Evolutionary conservation across 2,797 vertebrate species (phyloP).

Genomic region (Aldrovandia affinis): DNA sequence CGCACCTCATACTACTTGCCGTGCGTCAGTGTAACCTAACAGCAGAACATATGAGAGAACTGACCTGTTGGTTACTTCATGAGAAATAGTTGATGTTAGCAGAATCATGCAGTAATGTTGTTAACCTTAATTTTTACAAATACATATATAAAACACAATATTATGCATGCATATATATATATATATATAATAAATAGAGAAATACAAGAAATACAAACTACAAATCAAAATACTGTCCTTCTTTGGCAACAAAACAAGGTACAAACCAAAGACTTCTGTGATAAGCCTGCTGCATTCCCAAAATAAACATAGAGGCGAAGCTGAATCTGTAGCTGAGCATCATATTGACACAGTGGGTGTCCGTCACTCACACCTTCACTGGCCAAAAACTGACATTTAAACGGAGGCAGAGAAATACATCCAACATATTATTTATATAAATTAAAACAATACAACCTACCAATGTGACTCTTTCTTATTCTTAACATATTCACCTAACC

Average conservation of each 20-base stretch:
- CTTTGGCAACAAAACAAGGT: background rate
- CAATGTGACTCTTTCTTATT: background rate
- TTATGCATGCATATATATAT: background rate
- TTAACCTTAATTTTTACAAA: background rate
- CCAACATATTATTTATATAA: background rate
- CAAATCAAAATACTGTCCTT: background rate
- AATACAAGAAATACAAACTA: background rate
- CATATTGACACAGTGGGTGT: slow-evolving; percentile 7
- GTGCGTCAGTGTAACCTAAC: background rate
- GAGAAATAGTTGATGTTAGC: background rate
- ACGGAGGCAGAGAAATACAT: background rate
- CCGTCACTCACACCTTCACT: slow-evolving; percentile 21
- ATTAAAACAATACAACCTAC: background rate
- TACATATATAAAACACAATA: background rate
- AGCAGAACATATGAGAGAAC: background rate
- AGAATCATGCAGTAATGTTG: background rate
- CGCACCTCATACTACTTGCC: background rate
- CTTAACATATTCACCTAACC: background rate
- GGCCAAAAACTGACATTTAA: slow-evolving; percentile 22
- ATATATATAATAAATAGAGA: background rate
- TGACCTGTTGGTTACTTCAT: slow-evolving; percentile 3
- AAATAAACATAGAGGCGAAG: slow-evolving; percentile 8
- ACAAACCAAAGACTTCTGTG: background rate
- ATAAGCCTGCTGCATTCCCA: slow-evolving; percentile 12
- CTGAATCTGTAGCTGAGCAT: slow-evolving; percentile 2